These are phyloP conservation scores for Acanthosepion esculentum DNA, from an alignment of 2,888 invertebrate genomes.

Conservation along the genomic window DNA sequence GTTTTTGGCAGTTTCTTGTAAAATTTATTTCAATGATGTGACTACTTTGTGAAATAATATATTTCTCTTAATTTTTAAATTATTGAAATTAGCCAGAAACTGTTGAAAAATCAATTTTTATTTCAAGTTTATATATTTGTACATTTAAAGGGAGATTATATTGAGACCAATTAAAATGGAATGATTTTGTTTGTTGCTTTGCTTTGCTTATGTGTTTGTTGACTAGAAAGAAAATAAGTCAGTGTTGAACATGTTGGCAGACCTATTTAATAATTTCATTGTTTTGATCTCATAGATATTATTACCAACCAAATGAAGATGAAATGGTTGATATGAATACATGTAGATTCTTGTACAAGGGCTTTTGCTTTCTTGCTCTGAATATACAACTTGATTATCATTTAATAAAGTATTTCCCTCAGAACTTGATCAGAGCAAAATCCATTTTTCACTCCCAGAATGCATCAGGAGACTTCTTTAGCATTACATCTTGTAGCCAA, in stretches of 20 bases:
- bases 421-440: not conserved
- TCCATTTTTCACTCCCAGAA: not conserved
- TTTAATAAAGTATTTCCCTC: not conserved
- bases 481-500: slow-evolving; percentile 22
- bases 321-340: not conserved
- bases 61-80: not conserved
- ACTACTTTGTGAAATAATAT: not conserved
- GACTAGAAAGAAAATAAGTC: not conserved
- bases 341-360: not conserved
- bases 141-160: not conserved
- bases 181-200: not conserved
- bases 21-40: not conserved
- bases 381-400: not conserved
- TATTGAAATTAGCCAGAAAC: not conserved
- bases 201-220: not conserved
- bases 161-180: not conserved
- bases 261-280: not conserved
- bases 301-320: not conserved
- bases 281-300: not conserved
- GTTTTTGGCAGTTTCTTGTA: not conserved
- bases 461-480: slow-evolving; percentile 20
- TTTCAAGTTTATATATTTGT: not conserved
- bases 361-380: not conserved
- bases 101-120: not conserved
- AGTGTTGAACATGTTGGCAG: not conserved